phyloP scores from a whole-genome alignment of 2,113 vertebrate species.

The Leuciscus idus region DNA sequence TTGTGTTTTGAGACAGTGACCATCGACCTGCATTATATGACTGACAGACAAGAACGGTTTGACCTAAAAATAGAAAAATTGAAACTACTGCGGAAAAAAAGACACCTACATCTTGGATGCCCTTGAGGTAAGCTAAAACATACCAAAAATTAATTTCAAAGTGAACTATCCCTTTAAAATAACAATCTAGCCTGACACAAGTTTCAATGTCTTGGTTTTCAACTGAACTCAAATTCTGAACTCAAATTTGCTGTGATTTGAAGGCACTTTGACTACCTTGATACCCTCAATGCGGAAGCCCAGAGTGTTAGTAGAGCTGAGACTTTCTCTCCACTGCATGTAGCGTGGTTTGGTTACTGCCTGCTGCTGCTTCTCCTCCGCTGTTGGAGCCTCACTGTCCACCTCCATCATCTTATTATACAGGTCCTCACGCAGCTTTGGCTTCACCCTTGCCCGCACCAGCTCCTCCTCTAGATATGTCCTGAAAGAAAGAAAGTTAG shows the following conservation, averaged over 20 bases:
- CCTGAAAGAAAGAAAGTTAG: conserved; percentile 69
- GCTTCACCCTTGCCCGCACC: conserved; percentile 89
- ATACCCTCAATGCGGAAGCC: conserved; percentile 97
- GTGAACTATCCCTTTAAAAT: too few species aligned
- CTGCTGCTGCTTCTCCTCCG: conserved; percentile 84
- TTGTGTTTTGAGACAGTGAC: too few species aligned
- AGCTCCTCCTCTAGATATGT: conserved; percentile 97
- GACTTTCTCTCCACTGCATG: conserved; percentile 98
- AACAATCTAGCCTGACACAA: background rate
- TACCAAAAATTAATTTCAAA: too few species aligned
- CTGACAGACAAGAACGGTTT: too few species aligned
- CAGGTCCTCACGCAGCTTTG: conserved; percentile 92
- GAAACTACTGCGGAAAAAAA: too few species aligned
- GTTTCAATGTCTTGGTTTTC: background rate
- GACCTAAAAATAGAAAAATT: too few species aligned
- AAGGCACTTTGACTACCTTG: conserved; percentile 81
- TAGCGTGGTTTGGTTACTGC: conserved; percentile 94
- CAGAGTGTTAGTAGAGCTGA: conserved; percentile 93
- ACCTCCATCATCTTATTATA: conserved; percentile 98
- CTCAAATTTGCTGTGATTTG: background rate
- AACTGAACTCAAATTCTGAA: background rate
- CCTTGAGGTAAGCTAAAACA: too few species aligned
- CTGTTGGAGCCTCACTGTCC: conserved; percentile 86
- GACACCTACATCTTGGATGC: too few species aligned
- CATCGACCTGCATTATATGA: too few species aligned